phyloP scores from a whole-genome alignment of 2,888 invertebrate genomes.

The Rhodophaea formosa region DNA sequence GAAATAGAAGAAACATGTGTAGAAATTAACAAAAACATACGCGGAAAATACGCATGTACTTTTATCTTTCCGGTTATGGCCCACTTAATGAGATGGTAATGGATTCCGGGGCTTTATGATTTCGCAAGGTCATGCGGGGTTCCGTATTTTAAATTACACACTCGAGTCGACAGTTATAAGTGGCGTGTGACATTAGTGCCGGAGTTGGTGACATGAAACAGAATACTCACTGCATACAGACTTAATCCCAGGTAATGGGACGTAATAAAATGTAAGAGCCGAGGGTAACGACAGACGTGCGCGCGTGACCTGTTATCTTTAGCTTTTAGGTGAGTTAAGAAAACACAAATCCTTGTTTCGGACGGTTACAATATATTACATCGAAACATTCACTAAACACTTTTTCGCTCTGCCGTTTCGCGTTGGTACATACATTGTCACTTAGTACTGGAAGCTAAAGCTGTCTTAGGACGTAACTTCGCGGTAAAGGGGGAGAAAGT shows the following conservation, averaged over 20 bases:
- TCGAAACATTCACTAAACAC: slow-evolving; percentile 20
- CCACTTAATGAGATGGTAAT: slow-evolving; percentile 40
- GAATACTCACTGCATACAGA: slow-evolving; percentile 64
- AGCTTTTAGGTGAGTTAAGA: slow-evolving; percentile 53
- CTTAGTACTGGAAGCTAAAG: slow-evolving; percentile 10
- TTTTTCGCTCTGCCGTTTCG: slow-evolving; percentile 10
- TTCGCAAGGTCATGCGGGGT: slow-evolving; percentile 38
- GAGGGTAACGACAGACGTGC: slow-evolving; percentile 73
- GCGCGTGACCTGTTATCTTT: slow-evolving; percentile 72
- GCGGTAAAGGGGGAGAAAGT: slow-evolving; percentile 1
- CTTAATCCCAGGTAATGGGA: slow-evolving; percentile 75
- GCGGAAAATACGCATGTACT: not conserved
- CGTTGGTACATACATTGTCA: slow-evolving; percentile 1
- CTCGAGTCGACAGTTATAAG: slow-evolving; percentile 37
- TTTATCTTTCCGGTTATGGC: slow-evolving; percentile 5
- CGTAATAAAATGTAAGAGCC: slow-evolving; percentile 77
- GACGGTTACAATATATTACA: slow-evolving; percentile 34
- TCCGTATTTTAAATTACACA: slow-evolving; percentile 53
- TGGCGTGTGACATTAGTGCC: slow-evolving; percentile 48
- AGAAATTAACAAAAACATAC: not conserved
- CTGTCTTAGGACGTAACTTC: slow-evolving; percentile 13
- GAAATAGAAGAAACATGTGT: no score
- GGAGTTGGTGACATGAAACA: slow-evolving; percentile 58
- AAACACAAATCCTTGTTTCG: slow-evolving; percentile 56
- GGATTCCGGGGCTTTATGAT: slow-evolving; percentile 43